Conservation (phyloP, 1,140 invertebrate species). For the Xylocopa sonorina region DNA sequence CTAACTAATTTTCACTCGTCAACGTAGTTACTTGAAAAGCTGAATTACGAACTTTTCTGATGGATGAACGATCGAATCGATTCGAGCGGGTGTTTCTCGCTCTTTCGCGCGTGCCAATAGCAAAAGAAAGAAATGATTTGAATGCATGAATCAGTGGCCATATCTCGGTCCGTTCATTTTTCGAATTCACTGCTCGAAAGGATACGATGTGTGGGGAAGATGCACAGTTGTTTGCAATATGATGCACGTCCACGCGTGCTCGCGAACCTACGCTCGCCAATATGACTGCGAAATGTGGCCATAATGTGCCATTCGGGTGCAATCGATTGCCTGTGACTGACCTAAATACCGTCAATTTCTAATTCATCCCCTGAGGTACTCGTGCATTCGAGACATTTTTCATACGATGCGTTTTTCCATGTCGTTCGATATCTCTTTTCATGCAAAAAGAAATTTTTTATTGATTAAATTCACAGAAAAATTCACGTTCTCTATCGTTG, state of each 20-base stretch:
- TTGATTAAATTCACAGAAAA: too few relatives aligned
- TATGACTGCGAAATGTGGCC: conserved; percentile 33
- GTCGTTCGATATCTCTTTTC: not conserved
- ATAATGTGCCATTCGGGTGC: conserved; percentile 43
- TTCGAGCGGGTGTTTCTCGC: not conserved
- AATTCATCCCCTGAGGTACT: conserved; percentile 6
- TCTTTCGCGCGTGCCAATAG: not conserved
- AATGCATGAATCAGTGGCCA: not conserved
- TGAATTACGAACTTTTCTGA: too few relatives aligned
- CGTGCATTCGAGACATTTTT: conserved; percentile 5
- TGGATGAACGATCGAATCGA: too few relatives aligned
- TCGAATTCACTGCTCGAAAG: not conserved
- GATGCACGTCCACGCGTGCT: not conserved
- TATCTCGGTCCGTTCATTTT: not conserved
- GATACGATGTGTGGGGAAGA: conserved; percentile 1
- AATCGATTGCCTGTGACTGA: conserved; percentile 41
- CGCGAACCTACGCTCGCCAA: conserved; percentile 13
- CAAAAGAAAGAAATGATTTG: not conserved
- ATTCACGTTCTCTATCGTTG: too few relatives aligned
- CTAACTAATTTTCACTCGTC: too few relatives aligned
- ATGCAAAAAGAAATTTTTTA: not conserved
- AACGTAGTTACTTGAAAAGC: too few relatives aligned
- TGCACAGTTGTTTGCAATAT: conserved; percentile 15
- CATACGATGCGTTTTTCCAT: not conserved
- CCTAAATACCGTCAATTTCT: conserved; percentile 45